phyloP scores from a whole-genome alignment of 2,888 invertebrate species.

The Meteorus colon region DNA sequence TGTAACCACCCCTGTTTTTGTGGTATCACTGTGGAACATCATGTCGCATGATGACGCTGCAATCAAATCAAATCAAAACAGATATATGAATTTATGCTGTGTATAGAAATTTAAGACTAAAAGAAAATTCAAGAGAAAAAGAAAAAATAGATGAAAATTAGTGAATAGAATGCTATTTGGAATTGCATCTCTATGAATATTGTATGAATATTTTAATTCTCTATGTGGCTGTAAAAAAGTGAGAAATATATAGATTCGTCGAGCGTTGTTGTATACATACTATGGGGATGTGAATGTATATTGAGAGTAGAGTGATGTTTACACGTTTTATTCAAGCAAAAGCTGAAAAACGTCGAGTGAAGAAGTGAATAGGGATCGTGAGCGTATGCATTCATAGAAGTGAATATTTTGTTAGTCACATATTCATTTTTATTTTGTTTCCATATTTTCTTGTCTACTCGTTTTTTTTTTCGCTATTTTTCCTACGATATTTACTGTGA shows the following conservation, averaged over 20 bases:
- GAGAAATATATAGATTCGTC: slow-evolving; percentile 5
- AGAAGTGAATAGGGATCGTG: not conserved
- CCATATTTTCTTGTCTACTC: not conserved
- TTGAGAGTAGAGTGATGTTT: slow-evolving; percentile 3
- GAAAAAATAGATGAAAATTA: slow-evolving; percentile 22
- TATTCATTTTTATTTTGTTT: slow-evolving; percentile 33
- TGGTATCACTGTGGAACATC: slow-evolving; percentile 84
- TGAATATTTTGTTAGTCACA: slow-evolving; percentile 59
- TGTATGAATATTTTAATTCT: slow-evolving; percentile 13
- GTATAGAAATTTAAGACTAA: no score
- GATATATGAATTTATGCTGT: not conserved
- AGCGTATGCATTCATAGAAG: slow-evolving; percentile 32
- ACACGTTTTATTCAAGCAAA: slow-evolving; percentile 8
- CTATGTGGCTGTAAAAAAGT: not conserved
- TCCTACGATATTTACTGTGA: not conserved
- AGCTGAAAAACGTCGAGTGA: slow-evolving; percentile 9
- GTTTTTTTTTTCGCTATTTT: not conserved
- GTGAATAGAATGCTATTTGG: slow-evolving; percentile 7
- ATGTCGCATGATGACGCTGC: slow-evolving; percentile 86
- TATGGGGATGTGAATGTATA: not conserved
- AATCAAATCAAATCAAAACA: slow-evolving; percentile 73
- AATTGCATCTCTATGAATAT: slow-evolving; percentile 16
- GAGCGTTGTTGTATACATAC: not conserved
- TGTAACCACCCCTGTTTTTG: slow-evolving; percentile 87
- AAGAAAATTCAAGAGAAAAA: no score